Percentiles rank a stretch among this genome's conserved stretches.
Evolutionary conservation across 2,113 vertebrate species (phyloP).

Genomic region (Misgurnus mizolepis): DNA sequence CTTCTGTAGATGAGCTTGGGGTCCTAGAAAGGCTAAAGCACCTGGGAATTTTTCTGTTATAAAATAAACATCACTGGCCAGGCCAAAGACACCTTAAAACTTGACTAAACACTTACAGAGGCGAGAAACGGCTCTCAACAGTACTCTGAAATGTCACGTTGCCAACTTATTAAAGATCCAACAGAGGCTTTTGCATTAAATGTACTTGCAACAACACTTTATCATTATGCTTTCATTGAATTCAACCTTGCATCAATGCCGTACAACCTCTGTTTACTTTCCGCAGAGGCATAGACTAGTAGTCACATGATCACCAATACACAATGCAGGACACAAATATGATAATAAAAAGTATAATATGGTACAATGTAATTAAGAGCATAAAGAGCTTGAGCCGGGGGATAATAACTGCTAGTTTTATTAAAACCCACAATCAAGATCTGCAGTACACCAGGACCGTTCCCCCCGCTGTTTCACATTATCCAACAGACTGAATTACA

Average conservation of each 20-base stretch:
- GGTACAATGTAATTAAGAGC: slow-evolving; percentile 11
- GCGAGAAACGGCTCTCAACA: background rate
- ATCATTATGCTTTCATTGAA: no score
- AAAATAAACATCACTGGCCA: slow-evolving; percentile 16
- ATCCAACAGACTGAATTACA: slow-evolving; percentile 12
- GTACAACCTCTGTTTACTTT: no score
- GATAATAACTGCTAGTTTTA: background rate
- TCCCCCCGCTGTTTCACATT: slow-evolving; percentile 26
- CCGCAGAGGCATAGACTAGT: background rate
- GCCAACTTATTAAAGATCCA: background rate
- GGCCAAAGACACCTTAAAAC: background rate
- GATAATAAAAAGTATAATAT: background rate
- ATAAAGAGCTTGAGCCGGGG: background rate
- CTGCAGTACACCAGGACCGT: background rate
- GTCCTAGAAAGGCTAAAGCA: slow-evolving; percentile 31
- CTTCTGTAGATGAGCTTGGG: slow-evolving; percentile 7
- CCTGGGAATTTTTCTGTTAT: slow-evolving; percentile 34
- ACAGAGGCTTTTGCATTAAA: background rate
- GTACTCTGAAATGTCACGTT: background rate
- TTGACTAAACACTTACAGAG: background rate
- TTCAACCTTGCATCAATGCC: no score
- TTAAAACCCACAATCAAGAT: slow-evolving; percentile 26
- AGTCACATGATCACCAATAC: background rate
- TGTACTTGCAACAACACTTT: background rate
- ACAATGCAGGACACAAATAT: background rate